Evolutionary conservation across 2,113 vertebrate species (phyloP).

Genomic region (Paralichthys olivaceus): DNA sequence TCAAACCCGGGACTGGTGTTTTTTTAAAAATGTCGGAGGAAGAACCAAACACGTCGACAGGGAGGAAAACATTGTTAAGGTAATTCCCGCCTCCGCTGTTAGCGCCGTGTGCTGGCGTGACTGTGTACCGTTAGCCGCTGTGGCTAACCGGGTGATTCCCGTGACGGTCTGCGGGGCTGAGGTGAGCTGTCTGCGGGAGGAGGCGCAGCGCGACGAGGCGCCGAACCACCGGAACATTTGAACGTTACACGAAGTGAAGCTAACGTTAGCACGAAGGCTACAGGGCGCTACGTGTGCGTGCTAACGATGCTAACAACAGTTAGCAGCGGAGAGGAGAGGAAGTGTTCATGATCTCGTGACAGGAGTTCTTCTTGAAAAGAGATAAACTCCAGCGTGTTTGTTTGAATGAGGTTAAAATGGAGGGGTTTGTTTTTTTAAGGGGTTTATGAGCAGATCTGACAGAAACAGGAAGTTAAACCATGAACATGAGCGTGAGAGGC

Average conservation of each 20-base stretch:
- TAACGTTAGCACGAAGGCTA: not conserved
- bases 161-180: slow-evolving; percentile 8
- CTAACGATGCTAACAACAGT: slow-evolving; percentile 7
- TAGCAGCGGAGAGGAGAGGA: not conserved
- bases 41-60: slow-evolving; percentile 40
- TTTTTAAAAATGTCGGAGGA: slow-evolving; percentile 15
- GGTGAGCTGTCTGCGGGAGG: slow-evolving; percentile 4
- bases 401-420: too few species aligned
- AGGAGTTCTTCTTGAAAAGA: not conserved
- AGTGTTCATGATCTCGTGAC: slow-evolving; percentile 29
- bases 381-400: too few species aligned
- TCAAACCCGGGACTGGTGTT: not conserved
- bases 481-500: too few species aligned
- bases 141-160: slow-evolving; percentile 29
- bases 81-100: slow-evolving; percentile 21
- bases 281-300: not conserved
- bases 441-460: not conserved
- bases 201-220: not conserved
- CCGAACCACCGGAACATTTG: slow-evolving; percentile 9
- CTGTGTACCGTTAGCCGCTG: slow-evolving; percentile 14
- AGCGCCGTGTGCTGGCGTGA: not conserved
- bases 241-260: slow-evolving; percentile 18
- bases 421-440: too few species aligned
- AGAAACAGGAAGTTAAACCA: not conserved
- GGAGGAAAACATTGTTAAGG: slow-evolving; percentile 51